Evolutionary conservation across 2,888 invertebrate species (phyloP), one percentile per base, ranked within the genome.

Genomic region (Nasonovia ribisnigri): DNA sequence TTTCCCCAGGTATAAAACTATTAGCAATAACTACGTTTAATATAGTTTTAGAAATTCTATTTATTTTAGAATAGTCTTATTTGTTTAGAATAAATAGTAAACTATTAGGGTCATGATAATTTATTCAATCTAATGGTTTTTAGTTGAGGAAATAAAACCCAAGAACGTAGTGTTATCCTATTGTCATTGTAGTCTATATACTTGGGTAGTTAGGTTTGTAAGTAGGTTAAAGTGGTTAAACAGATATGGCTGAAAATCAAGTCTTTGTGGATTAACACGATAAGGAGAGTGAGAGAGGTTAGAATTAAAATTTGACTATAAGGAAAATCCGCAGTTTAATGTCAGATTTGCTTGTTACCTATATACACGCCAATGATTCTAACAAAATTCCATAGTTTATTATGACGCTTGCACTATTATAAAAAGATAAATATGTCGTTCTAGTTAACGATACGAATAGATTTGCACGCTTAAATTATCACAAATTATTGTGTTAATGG

Each of bases 1-100:
- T 95, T 96, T 97, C 94, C 96, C 96, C 0, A 96, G 96, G 96
- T 96, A 95, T 95, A 24, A 10, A 16, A 46, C 29, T 48, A 48
- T 86, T 46, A 86, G 13, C 8, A n/a, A 24, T 16, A 86, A 86
- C 26, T 46, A 95, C 94, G 60, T 67, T 67, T 67, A 16, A 36
- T 36, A 36, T 36, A 36, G 0, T 67, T 67, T 36, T 36, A 26
- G 0, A 60, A 29, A 26, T 26, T 57, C 5, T 26, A 60, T n/a
- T 77, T 36, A 36, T 77, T 36, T 77, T 20, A 77, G 8, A 2
- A 20, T 77, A 36, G 2, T 6, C 2, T 77, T 36, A 36, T 36
- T 77, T 36, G 20, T 36, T 77, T 20, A 36, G 20, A 20, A 77
- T 36, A 77, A 20, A 77, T 77, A 36, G 36, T 1, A 77, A 77